A percentile compares a stretch with the other conserved stretches of the same genome.
These are phyloP conservation scores for Limnodromus scolopaceus DNA, from an alignment of 2,797 vertebrate genomes.

Conservation along the genomic window DNA sequence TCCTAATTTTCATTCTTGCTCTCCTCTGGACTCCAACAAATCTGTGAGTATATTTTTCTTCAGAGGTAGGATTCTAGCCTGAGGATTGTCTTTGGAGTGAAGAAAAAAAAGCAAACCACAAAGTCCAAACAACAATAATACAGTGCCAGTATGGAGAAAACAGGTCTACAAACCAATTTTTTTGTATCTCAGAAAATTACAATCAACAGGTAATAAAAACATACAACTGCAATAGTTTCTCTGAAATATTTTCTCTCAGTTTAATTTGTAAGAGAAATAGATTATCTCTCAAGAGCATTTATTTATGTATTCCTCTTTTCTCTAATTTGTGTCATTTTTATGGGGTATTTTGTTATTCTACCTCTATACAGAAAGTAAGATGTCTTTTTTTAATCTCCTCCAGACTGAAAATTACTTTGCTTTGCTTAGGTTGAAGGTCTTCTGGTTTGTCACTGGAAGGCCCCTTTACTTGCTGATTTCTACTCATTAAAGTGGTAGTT, in stretches of 20 bases:
- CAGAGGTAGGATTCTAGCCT: background rate
- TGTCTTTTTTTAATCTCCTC: background rate
- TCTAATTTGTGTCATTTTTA: background rate
- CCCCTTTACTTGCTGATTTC: conserved; percentile 86
- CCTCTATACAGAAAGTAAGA: background rate
- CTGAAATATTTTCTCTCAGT: background rate
- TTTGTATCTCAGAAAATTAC: background rate
- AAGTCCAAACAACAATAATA: background rate
- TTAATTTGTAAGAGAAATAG: background rate
- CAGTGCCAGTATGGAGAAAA: background rate
- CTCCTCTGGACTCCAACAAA: background rate
- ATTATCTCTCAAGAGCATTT: background rate
- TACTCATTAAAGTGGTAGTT: conserved; percentile 87
- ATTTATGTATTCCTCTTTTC: background rate
- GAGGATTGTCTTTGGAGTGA: background rate
- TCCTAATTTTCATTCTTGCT: background rate
- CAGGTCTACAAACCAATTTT: background rate
- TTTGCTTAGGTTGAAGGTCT: conserved; percentile 57
- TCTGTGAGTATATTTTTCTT: background rate
- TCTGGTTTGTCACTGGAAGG: conserved; percentile 76
- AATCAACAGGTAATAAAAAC: conserved; percentile 44
- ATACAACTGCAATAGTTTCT: background rate
- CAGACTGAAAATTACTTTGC: conserved; percentile 48
- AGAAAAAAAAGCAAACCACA: background rate
- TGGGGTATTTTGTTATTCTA: background rate